These are phyloP conservation scores for Sebastes matsubarae DNA, from an alignment of 2,797 vertebrate genomes.

Conservation along the genomic window DNA sequence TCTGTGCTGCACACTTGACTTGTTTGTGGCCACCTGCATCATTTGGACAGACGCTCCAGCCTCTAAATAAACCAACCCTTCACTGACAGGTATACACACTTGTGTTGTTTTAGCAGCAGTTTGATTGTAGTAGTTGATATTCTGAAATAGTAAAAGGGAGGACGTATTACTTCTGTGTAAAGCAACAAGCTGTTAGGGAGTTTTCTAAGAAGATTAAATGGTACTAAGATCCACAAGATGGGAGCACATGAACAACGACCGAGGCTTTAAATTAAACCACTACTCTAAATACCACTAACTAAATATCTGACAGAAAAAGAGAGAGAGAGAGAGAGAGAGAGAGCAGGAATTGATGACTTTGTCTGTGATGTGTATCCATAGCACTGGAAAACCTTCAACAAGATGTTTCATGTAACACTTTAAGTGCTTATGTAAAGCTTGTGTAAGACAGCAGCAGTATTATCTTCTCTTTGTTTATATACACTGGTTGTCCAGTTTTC, in stretches of 20 bases:
- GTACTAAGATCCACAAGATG: neutral
- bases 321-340: too few relatives aligned
- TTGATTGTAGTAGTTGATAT: neutral
- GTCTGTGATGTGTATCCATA: neutral
- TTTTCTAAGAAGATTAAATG: conserved; percentile 62
- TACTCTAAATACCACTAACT: neutral
- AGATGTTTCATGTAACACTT: neutral
- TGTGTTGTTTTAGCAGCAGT: neutral
- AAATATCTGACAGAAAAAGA: neutral
- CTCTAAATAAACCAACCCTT: neutral
- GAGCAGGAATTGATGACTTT: neutral
- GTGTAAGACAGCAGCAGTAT: neutral
- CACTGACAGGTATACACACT: conserved; percentile 32
- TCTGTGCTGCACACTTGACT: conserved; percentile 5
- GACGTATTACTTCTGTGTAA: neutral
- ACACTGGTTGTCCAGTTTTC: neutral
- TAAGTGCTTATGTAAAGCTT: neutral
- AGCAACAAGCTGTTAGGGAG: conserved; percentile 13
- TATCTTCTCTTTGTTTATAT: neutral
- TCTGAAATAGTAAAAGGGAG: neutral
- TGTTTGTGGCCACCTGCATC: neutral
- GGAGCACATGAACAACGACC: neutral
- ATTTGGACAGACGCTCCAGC: neutral
- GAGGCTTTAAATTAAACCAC: neutral
- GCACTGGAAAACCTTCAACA: neutral